Conservation (phyloP, 2,888 invertebrate species). For the Liodrosophila aerea region DNA sequence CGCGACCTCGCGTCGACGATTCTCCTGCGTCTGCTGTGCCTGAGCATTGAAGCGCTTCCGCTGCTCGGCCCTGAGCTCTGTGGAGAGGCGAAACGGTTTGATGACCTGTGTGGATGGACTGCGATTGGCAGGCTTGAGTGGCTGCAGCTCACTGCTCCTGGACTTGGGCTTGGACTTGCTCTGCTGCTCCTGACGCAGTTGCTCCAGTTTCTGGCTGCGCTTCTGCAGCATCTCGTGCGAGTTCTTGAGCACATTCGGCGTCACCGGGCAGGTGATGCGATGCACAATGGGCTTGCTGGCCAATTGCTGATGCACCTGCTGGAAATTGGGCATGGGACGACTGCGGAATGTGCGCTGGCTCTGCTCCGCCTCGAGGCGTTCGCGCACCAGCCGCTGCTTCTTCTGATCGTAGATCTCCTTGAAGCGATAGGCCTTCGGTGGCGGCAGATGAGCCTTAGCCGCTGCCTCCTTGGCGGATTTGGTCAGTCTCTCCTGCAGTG, state of each 20-base stretch:
- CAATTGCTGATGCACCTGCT: conserved; percentile 38
- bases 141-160: too few relatives aligned
- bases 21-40: conserved; percentile 32
- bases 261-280: conserved; percentile 51
- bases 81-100: conserved; percentile 51
- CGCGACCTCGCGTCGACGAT: conserved; percentile 32
- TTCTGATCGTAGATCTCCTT: conserved; percentile 61
- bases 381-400: conserved; percentile 27
- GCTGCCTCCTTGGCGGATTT: neutral
- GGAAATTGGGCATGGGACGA: conserved; percentile 70
- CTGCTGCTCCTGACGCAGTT: conserved; percentile 32
- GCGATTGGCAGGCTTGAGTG: conserved; percentile 32
- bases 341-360: conserved; percentile 59
- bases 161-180: too few relatives aligned
- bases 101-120: neutral
- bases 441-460: too few relatives aligned
- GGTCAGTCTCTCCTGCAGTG: neutral
- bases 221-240: conserved; percentile 38
- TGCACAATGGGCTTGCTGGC: conserved; percentile 25
- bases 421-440: conserved; percentile 54
- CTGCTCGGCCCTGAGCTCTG: conserved; percentile 51
- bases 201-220: conserved; percentile 35
- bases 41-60: conserved; percentile 55
- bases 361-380: conserved; percentile 39
- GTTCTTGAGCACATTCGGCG: conserved; percentile 61